Evolutionary conservation across 2,113 vertebrate species (phyloP), one percentile per base, ranked within the genome.

Genomic region (Gasterosteus aculeatus): DNA sequence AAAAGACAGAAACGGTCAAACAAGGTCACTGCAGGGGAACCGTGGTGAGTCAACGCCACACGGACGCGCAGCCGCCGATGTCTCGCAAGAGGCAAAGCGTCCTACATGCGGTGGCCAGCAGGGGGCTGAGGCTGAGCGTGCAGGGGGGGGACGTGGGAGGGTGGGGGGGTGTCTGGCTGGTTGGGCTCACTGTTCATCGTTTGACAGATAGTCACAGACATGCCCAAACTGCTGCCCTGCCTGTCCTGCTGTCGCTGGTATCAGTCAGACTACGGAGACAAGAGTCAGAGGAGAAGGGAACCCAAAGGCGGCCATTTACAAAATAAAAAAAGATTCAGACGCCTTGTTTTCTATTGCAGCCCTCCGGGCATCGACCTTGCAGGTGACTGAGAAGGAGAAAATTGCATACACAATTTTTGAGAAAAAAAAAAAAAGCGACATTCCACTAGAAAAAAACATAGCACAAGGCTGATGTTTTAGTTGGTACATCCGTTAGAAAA

Each of bases 181-280:
- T 75, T 61, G 49, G 71, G 72, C 71, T 86, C 73, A 71, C 69
- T 71, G 65, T 84, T 73, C 78, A 84, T 42, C 67, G 53, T 87
- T 82, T 90, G 85, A 87, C 78, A 74, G 76, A 87, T 77, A 69
- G 77, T 84, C 70, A 75, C 75, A 78, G 75, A 81, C 77, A 72
- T 82, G 67, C 76, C 79, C 70, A 85, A 76, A 83, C 75, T 69
- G 83, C 74, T 69, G 78, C 73, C 59, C 10, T 1, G 59, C 75
- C 58, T 51, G 51, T 75, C 67, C 71, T 67, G 72, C 85, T 80
- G 74, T 71, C 80, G n/a, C 56, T 72, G 72, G 60, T 72, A 84
- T 81, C 74, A 74, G 69, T 60, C 66, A 77, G 72, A 78, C 65
- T 67, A 74, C 59, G 54, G 15, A 63, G 68, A 49, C n/a, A 9